phyloP scores from a whole-genome alignment of 2,113 vertebrate species.

The Acanthisitta chloris region DNA sequence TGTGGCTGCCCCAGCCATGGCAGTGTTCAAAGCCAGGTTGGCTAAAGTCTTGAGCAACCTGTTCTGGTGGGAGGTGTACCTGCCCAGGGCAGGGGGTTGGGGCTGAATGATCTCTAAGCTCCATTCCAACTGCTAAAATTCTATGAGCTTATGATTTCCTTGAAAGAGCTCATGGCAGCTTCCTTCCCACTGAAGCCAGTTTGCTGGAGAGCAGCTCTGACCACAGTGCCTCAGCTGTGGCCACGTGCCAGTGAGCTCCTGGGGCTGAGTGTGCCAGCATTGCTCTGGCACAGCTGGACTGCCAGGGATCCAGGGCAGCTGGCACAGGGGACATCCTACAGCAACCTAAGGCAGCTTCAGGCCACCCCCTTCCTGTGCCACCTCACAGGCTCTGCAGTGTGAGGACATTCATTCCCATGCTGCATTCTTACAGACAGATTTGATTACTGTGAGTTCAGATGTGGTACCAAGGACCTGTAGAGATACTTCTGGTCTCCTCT shows the following conservation, averaged over 20 bases:
- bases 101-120: too few relatives aligned
- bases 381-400: fast-evolving
- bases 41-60: too few relatives aligned
- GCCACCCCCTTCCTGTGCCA: background rate
- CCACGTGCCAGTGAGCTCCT: too few relatives aligned
- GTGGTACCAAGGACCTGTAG: background rate
- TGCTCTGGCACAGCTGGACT: background rate
- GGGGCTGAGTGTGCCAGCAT: too few relatives aligned
- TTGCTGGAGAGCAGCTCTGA: background rate
- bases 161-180: background rate
- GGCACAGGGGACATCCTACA: background rate
- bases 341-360: background rate
- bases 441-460: background rate
- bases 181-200: background rate
- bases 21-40: too few relatives aligned
- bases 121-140: too few relatives aligned
- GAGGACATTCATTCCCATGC: background rate
- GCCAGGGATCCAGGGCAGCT: background rate
- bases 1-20: too few relatives aligned
- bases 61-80: too few relatives aligned
- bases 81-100: too few relatives aligned
- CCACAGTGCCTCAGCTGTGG: too few relatives aligned
- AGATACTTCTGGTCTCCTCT: background rate
- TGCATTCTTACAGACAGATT: fast-evolving
- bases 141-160: too few relatives aligned